These are phyloP conservation scores for Eurois occulta DNA, from an alignment of 2,888 invertebrate species.

Conservation along the genomic window DNA sequence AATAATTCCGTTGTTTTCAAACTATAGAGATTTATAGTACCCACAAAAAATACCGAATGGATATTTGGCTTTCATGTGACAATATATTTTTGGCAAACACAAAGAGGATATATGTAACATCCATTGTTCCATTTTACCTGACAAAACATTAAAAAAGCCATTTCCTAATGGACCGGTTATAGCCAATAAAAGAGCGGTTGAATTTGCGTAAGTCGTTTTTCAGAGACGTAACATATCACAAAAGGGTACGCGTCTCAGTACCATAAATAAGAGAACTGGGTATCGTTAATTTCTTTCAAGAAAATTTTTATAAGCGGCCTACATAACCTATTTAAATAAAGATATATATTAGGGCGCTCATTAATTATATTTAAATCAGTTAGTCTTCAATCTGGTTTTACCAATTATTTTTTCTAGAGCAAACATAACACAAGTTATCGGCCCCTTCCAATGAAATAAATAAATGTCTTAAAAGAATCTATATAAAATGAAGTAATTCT, in stretches of 20 bases:
- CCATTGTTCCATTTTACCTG: conserved; percentile 35
- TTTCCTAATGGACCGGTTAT: conserved; percentile 58
- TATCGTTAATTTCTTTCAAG: conserved; percentile 16
- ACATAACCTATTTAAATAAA: neutral
- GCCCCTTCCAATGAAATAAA: no score
- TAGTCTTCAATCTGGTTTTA: neutral
- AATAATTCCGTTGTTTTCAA: conserved; percentile 50
- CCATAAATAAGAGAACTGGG: conserved; percentile 28
- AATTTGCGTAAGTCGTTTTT: conserved; percentile 44
- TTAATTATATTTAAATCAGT: neutral
- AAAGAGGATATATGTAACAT: conserved; percentile 19
- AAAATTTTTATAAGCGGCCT: neutral
- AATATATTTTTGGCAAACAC: conserved; percentile 40
- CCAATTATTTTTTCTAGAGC: neutral
- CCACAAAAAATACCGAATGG: conserved; percentile 25
- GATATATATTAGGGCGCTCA: neutral
- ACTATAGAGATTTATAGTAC: conserved; percentile 18
- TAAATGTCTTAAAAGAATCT: neutral
- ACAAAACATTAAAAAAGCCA: conserved; percentile 45
- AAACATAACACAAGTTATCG: neutral
- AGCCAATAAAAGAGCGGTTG: conserved; percentile 47
- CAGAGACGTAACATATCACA: conserved; percentile 27
- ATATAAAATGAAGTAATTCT: neutral
- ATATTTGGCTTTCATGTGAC: conserved; percentile 21
- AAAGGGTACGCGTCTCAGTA: conserved; percentile 3